Evolutionary conservation across 1,140 invertebrate genomes (phyloP).

Genomic region (Eriocheir sinensis): DNA sequence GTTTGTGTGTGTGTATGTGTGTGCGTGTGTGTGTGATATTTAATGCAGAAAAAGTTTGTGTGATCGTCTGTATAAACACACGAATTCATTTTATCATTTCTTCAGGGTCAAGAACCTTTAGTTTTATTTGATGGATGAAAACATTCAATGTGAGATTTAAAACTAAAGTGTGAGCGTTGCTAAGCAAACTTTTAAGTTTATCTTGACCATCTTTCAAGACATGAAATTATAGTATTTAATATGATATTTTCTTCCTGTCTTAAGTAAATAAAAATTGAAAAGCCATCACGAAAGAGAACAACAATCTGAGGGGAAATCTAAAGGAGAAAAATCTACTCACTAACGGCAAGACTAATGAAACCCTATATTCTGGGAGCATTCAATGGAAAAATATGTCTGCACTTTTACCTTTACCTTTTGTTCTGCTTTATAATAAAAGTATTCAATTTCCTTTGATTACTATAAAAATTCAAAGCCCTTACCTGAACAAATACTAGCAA

Average conservation of each 20-base stretch:
- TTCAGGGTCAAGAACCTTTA: background rate
- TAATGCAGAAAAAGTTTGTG: background rate
- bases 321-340: background rate
- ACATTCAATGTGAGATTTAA: background rate
- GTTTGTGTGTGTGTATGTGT: slow-evolving; percentile 13
- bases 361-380: background rate
- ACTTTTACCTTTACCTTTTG: background rate
- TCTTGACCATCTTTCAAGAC: background rate
- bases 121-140: background rate
- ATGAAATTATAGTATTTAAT: background rate
- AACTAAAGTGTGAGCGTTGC: background rate
- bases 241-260: background rate
- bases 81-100: background rate
- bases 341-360: background rate
- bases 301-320: background rate
- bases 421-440: background rate
- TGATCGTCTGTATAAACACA: slow-evolving; percentile 26
- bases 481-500: too few species aligned
- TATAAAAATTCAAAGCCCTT: background rate
- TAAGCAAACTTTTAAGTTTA: slow-evolving; percentile 26
- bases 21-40: background rate
- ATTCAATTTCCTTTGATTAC: background rate
- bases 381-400: background rate
- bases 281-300: background rate
- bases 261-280: slow-evolving; percentile 17